Percentiles rank a stretch among this genome's conserved stretches.
These are phyloP conservation scores for Meriones unguiculatus DNA, from an alignment of 2,113 vertebrate species.

Conservation along the genomic window DNA sequence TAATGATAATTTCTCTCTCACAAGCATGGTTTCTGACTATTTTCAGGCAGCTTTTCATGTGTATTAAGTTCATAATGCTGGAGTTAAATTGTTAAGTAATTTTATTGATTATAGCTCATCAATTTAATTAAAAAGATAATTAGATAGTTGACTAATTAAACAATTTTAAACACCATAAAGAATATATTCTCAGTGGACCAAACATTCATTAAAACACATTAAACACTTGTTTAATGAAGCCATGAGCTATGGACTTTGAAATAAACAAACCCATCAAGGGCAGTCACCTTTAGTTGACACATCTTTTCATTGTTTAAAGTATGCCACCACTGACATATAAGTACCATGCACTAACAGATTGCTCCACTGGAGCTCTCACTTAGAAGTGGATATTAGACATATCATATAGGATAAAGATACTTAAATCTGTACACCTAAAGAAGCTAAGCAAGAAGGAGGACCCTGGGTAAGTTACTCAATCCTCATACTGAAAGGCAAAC, in stretches of 20 bases:
- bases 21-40: neutral
- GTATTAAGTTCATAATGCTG: constrained; percentile 8
- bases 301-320: neutral
- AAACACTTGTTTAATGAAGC: neutral
- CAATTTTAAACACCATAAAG: neutral
- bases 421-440: no score
- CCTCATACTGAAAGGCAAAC: no score
- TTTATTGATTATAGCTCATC: constrained; percentile 40
- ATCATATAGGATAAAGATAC: no score
- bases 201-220: neutral
- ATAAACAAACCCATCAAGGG: neutral
- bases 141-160: neutral
- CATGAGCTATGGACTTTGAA: neutral
- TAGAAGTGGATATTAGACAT: no score
- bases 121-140: constrained; percentile 1
- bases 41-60: constrained; percentile 37
- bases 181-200: neutral
- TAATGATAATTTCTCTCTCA: neutral
- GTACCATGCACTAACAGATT: no score
- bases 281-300: neutral
- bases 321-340: neutral
- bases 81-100: neutral
- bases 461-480: no score
- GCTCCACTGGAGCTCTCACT: no score
- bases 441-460: no score